Base-by-base conservation (phyloP, 2,797 vertebrate genomes). In the Enteromius viviparus region DNA sequence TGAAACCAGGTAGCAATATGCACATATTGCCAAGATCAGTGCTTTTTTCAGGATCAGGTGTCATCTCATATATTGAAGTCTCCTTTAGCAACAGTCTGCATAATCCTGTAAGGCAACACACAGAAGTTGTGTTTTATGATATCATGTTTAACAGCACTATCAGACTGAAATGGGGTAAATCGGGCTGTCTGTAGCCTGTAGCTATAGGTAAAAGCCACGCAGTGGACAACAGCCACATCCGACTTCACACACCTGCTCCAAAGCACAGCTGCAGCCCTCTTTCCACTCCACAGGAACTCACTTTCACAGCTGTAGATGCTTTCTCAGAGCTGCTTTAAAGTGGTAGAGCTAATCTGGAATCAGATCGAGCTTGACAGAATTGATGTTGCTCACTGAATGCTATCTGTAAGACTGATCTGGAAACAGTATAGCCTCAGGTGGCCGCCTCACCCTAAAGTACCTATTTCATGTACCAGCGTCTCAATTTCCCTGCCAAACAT, bases 191-290 rank as follows among this genome's bases (percentile, higher is more conserved):
- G 84, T 87, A 85, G 82, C 88, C 89, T 85, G 83, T 76, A 86
- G 90, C 84, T 71, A 75, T 55, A 68, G 26, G 7, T 65, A 62
- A 78, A 81, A 69, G 76, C 84, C 76, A 85, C 85, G 80, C 79
- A 78, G 80, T 85, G 86, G 86, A 88, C 85, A 75, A 71, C 80
- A 81, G 86, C 85, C 85, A 89, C 84, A 86, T 80, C 80, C 51
- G 79, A 86, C 51, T 80, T 66, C 79, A 83, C 69, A 79, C 87
- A 89, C 87, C 85, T 90, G 89, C 83, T 86, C 81, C 77, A 85
- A 86, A 66, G 77, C 85, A 76, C 76, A 85, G 82, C 72, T 69
- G 64, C 74, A 87, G 76, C 85, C 83, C 75, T 72, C 83, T 70
- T 37, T 40, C 74, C 74, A 49, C 26, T 65, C 85, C 40, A 82